These are phyloP conservation scores for Stichodactyla helianthus DNA, from an alignment of 64 coral and sea anemone genomes.

Conservation along the genomic window DNA sequence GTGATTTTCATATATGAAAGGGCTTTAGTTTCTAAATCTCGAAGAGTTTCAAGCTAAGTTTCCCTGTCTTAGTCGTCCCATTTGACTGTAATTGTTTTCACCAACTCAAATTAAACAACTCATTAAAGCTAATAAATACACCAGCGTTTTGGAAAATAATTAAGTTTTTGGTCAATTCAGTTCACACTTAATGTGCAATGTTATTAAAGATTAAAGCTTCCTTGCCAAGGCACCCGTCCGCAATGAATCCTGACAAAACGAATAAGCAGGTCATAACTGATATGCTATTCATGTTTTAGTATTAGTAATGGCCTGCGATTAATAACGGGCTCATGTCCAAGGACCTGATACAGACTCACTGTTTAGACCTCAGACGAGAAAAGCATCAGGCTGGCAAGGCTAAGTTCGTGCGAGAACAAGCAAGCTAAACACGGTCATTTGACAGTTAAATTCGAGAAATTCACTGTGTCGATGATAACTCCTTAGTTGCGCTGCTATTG, in stretches of 20 bases:
- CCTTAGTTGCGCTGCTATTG: too few relatives aligned
- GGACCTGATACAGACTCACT: neutral
- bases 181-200: neutral
- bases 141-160: constrained; percentile 11
- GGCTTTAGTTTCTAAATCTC: neutral
- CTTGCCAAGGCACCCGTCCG: neutral
- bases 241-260: neutral
- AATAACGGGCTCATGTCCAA: neutral
- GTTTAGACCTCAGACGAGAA: neutral
- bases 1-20: neutral
- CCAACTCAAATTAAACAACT: neutral
- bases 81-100: neutral
- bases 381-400: neutral
- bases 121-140: constrained; percentile 13
- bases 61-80: neutral
- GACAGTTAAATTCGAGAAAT: too few relatives aligned
- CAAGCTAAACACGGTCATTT: too few relatives aligned
- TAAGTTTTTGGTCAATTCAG: constrained; percentile 9
- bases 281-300: neutral
- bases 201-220: neutral
- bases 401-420: neutral
- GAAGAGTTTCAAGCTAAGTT: neutral
- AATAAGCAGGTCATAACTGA: neutral
- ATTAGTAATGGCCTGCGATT: neutral
- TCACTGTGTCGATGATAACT: too few relatives aligned